Base-by-base conservation (phyloP, 2,888 invertebrate species). In the Leucania comma region DNA sequence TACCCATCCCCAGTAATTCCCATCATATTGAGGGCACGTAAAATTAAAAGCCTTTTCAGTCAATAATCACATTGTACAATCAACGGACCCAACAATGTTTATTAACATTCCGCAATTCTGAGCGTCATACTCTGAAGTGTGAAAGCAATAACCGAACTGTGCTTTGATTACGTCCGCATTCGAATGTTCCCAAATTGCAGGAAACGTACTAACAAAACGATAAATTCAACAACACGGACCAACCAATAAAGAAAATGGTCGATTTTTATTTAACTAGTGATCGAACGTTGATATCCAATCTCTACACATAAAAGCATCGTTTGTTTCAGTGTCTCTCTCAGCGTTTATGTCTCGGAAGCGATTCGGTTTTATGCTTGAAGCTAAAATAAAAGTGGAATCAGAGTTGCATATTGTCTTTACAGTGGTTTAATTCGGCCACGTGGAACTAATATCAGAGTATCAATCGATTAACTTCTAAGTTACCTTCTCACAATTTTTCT, bases 321-420 rank as follows among this genome's bases (percentile, higher is more conserved):
- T 65, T 78, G 35, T 78, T 75, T 64, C 26, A 24, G 56, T 53
- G 48, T 46, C 12, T 12, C 60, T 70, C 67, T 35, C 22, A 51
- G 3, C 26, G 20, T 69, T 64, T 73, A 65, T 62, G 62, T 38
- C n/a, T 53, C 32, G 42, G 24, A 38, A 29, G 10, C 22, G 20
- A 66, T 42, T 20, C 9, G 2, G 14, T 20, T 42, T 53, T 24
- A 32, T 42, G 12, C 20, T 17, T 26, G 20, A 20, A 54, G 24
- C 32, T 73, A 42, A 20, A 68, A 56, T 60, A 63, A 54, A 72
- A 70, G 24, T 71, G 14, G 29, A 57, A 58, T 42, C 42, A 53
- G 12, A 42, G 17, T 51, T 14, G 12, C 35, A 64, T 42, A 42
- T 22, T 57, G 42, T n/a, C 12, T 57, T 42, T 14, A 14, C 35